phyloP scores from a whole-genome alignment of 2,888 invertebrate genomes.

The Blera fallax region DNA sequence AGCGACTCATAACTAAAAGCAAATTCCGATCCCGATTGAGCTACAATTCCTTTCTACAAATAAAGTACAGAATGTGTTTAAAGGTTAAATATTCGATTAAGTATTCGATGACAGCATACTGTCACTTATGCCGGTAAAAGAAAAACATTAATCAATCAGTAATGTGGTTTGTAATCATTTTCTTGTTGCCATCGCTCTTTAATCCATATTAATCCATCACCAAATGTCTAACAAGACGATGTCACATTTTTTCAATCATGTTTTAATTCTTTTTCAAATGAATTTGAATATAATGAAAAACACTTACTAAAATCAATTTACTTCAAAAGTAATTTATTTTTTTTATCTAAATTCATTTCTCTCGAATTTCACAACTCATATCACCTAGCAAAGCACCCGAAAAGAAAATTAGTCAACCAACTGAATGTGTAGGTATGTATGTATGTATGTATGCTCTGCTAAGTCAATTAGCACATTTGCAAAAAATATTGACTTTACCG shows the following conservation, averaged over 20 bases:
- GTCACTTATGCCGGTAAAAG: slow-evolving; percentile 12
- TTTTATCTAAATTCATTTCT: background rate
- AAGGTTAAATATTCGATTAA: slow-evolving; percentile 37
- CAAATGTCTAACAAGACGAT: background rate
- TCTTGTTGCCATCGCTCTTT: background rate
- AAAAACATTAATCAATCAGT: slow-evolving; percentile 51
- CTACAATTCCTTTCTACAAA: no score
- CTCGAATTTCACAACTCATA: slow-evolving; percentile 22
- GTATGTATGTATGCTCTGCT: slow-evolving; percentile 28
- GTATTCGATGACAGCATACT: background rate
- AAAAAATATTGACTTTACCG: slow-evolving; percentile 26
- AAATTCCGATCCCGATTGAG: no score
- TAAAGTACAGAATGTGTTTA: background rate
- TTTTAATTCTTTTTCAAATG: background rate
- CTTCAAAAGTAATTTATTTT: background rate
- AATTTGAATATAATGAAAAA: background rate
- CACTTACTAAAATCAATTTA: background rate
- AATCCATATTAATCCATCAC: no score
- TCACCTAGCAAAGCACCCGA: background rate
- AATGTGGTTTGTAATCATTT: background rate
- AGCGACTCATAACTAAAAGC: no score
- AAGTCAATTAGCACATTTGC: slow-evolving; percentile 49
- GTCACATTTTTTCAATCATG: background rate
- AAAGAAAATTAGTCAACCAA: background rate
- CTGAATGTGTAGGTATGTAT: background rate